Conservation (phyloP, 1,140 invertebrate species). For the Plodia interpunctella region DNA sequence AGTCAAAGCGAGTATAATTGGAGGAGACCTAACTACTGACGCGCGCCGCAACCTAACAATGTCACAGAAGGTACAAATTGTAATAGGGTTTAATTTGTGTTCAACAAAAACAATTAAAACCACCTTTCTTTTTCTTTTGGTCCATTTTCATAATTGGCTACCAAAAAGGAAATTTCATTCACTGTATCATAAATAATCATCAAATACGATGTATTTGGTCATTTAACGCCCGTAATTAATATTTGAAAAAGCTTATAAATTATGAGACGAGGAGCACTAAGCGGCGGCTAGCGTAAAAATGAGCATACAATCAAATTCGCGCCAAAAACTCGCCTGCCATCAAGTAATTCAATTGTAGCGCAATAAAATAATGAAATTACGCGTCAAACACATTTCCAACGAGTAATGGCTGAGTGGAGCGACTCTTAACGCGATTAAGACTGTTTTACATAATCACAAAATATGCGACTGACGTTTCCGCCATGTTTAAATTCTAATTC, state of each 20-base stretch:
- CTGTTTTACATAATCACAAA: conserved; percentile 42
- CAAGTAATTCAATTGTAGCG: conserved; percentile 31
- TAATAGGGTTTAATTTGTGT: not conserved
- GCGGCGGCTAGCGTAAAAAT: conserved; percentile 4
- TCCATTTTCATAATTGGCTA: no score
- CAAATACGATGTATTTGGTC: no score
- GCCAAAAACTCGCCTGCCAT: conserved; percentile 19
- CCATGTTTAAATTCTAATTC: conserved; percentile 17
- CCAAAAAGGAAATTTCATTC: no score
- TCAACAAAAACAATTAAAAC: no score
- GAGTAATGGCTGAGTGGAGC: conserved; percentile 25
- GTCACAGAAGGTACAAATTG: not conserved
- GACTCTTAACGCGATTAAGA: conserved; percentile 38
- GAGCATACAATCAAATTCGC: conserved; percentile 15
- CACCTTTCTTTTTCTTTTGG: no score
- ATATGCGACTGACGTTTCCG: conserved; percentile 26
- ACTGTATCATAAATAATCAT: no score
- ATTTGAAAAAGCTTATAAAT: not conserved
- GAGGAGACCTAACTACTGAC: not conserved
- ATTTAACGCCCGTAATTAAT: not conserved
- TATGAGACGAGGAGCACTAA: no score
- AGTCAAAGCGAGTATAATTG: not conserved
- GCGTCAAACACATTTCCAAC: conserved; percentile 44
- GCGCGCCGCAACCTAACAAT: not conserved
- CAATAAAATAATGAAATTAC: conserved; percentile 49